phyloP scores from a whole-genome alignment of 2,888 invertebrate species.

The Luperina testacea region DNA sequence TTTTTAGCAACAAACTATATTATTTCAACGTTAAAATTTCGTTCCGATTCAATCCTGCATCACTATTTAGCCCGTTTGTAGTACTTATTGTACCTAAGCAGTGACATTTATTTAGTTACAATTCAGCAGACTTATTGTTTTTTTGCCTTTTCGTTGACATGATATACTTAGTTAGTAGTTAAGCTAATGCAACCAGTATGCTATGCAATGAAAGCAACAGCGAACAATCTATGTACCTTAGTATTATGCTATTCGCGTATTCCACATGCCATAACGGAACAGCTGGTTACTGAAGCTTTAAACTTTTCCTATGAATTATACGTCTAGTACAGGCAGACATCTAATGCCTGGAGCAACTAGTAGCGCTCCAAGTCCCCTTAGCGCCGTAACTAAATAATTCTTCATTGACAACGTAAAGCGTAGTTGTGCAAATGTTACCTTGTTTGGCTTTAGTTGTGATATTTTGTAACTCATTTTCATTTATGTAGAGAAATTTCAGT shows the following conservation, averaged over 20 bases:
- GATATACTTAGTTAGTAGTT: too few species aligned
- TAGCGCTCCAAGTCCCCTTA: conserved; percentile 11
- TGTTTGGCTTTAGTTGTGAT: conserved; percentile 1
- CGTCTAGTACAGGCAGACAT: conserved; percentile 24
- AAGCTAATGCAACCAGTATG: not conserved
- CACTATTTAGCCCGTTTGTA: too few species aligned
- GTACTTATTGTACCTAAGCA: not conserved
- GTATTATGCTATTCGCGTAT: not conserved
- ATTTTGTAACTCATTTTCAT: conserved; percentile 5
- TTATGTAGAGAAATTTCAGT: not conserved
- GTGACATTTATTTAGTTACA: not conserved
- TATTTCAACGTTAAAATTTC: too few species aligned
- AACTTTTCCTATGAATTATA: conserved; percentile 51
- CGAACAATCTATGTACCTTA: conserved; percentile 11
- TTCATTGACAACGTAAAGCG: conserved; percentile 41
- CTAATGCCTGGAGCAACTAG: conserved; percentile 35
- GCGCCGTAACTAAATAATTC: conserved; percentile 35
- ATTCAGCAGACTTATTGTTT: not conserved
- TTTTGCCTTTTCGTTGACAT: not conserved
- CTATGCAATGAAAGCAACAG: not conserved
- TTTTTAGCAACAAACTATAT: too few species aligned
- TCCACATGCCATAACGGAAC: conserved; percentile 18
- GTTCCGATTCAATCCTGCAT: too few species aligned
- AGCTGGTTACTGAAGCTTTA: conserved; percentile 34
- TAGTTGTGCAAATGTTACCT: conserved; percentile 18